Evolutionary conservation across 1,140 invertebrate species (phyloP), one percentile per base, ranked within the genome.

Genomic region (Bilobella aurantiaca): DNA sequence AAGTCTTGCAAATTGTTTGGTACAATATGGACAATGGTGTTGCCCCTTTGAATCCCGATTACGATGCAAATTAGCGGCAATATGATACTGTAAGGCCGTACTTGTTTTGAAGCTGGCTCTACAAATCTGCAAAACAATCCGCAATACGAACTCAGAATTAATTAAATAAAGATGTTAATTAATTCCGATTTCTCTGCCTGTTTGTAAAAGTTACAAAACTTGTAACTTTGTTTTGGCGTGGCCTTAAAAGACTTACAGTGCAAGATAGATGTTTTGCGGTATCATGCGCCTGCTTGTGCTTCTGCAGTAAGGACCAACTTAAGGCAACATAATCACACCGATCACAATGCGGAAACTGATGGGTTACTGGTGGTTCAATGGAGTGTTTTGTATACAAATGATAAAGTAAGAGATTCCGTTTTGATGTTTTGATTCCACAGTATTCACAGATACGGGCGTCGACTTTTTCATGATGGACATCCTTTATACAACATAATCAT

Each of bases 331-430:
- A 89, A 21, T 82, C 82, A 73, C 90, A 92, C 27, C 83, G 76
- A 61, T 85, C 82, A 75, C 90, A 91, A 74, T 89, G 88, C 0
- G 78, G 88, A 83, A 91, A 80, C 74, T 81, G 76, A 81, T 85
- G 80, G 73, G 84, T 77, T 49, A 42, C 80, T 1, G 87, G 86
- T 12, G 88, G 87, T 66, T 82, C 80, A 2, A 91, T 79, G 57
- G 85, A 84, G 78, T 93, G 90, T 74, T 88, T 88, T 2, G 85
- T 86, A 66, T 87, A 89, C 74, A 89, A 77, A 76, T 93, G 90
- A 75, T 90, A 88, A 73, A 89, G 79, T 37, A 91, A 77, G 60
- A 89, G 82, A 71, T 88, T 87, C 58, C 88, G 81, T 73, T 88
- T 90, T 0, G 78, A 80, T 16, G 87, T 86, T 71, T 85, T 85